A percentile compares a stretch with the other conserved stretches of the same genome.
Evolutionary conservation across 35 echinoderm and acorn worm genomes (phyloP).

Genomic region (Heliocidaris erythrogramma): DNA sequence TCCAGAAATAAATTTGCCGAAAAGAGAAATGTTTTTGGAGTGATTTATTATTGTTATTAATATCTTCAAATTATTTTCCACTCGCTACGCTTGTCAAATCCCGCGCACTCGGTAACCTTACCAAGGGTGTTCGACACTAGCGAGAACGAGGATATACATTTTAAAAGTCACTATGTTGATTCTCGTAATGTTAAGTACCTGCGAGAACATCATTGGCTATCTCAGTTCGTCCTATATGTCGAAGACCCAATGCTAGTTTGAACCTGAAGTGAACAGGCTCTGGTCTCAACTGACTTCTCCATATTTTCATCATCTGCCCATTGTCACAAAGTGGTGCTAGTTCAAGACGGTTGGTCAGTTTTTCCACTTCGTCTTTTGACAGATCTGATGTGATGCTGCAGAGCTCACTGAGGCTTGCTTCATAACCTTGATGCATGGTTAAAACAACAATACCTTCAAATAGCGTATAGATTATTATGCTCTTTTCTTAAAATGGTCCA

Average conservation of each 20-base stretch:
- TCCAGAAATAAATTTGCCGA: too few species aligned
- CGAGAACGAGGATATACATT: too few species aligned
- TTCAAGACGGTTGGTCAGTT: background rate
- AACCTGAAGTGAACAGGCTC: background rate
- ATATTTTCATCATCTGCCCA: background rate
- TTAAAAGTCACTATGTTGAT: background rate
- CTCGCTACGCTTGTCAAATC: too few species aligned
- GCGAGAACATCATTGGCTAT: background rate
- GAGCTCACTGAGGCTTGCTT: background rate
- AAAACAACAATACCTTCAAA: background rate
- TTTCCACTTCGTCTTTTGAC: background rate
- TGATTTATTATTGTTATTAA: too few species aligned
- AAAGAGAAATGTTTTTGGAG: too few species aligned
- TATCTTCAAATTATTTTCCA: too few species aligned
- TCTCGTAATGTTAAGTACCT: background rate
- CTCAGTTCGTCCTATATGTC: background rate
- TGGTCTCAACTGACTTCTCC: background rate
- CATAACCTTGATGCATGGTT: background rate
- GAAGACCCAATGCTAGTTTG: background rate
- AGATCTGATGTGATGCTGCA: background rate
- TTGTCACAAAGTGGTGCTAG: background rate
- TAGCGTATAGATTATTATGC: background rate
- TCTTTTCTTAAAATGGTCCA: background rate
- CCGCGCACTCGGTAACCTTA: too few species aligned
- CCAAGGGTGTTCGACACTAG: too few species aligned